These are phyloP conservation scores for Drosophila hydei DNA, from an alignment of 1,140 invertebrate genomes.

Conservation along the genomic window DNA sequence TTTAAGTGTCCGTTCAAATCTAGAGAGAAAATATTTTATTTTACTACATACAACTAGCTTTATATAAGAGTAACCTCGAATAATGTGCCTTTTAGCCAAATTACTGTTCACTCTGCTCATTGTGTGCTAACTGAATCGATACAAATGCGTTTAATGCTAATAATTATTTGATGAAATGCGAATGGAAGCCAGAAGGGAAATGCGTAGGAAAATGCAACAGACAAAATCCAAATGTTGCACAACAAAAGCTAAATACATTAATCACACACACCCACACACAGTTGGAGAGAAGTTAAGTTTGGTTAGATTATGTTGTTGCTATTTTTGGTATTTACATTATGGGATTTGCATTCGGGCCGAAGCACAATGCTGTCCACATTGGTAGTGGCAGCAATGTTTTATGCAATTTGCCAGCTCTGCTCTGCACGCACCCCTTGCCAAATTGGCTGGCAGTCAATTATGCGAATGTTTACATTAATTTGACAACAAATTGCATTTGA, in stretches of 20 bases:
- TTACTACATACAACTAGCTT: too few species aligned
- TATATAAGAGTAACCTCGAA: too few species aligned
- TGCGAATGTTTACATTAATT: constrained; percentile 73
- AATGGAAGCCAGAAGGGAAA: constrained; percentile 6
- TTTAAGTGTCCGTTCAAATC: too few species aligned
- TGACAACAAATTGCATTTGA: constrained; percentile 54
- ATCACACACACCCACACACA: constrained; percentile 18
- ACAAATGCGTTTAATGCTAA: constrained; percentile 1
- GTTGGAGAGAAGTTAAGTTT: constrained; percentile 14
- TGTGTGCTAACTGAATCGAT: too few species aligned
- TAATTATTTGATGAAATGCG: constrained; percentile 16
- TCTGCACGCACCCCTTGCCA: neutral
- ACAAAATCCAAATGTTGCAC: constrained; percentile 24
- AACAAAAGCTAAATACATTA: constrained; percentile 37
- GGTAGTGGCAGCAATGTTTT: constrained; percentile 40
- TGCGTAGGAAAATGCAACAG: neutral
- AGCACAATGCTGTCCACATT: constrained; percentile 21
- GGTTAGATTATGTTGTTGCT: constrained; percentile 21
- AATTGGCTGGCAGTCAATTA: constrained; percentile 46
- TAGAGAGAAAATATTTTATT: too few species aligned
- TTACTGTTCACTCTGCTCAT: too few species aligned
- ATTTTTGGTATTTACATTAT: constrained; percentile 28
- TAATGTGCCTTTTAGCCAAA: too few species aligned
- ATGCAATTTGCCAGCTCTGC: constrained; percentile 17
- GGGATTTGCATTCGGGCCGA: constrained; percentile 19